A percentile compares a stretch with the other conserved stretches of the same genome.
phyloP scores from a whole-genome alignment of 2,113 vertebrate genomes.

The Edolisoma coerulescens region DNA sequence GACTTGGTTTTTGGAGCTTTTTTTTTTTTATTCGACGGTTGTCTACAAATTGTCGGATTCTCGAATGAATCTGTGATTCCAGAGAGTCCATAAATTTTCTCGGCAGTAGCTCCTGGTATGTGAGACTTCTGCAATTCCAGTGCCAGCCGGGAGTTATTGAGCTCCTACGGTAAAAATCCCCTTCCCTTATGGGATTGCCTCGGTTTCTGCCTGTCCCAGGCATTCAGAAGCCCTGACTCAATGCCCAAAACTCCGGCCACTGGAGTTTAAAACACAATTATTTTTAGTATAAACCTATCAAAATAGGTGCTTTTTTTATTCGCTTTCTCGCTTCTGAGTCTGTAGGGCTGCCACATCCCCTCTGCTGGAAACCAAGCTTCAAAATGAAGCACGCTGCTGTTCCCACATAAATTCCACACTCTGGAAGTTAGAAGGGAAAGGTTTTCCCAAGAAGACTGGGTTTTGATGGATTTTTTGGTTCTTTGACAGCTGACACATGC shows the following conservation, averaged over 20 bases:
- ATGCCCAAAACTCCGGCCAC: not conserved
- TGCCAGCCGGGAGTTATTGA: not conserved
- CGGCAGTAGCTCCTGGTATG: not conserved
- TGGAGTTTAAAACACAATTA: not conserved
- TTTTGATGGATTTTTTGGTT: not conserved
- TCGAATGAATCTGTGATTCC: not conserved
- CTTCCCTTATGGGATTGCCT: not conserved
- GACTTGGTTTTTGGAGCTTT: not conserved
- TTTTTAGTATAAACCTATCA: not conserved
- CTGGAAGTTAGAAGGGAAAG: not conserved
- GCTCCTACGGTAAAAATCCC: not conserved
- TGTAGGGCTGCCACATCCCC: not conserved
- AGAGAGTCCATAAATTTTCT: not conserved
- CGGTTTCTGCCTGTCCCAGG: not conserved
- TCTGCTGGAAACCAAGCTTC: not conserved
- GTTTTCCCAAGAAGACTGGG: not conserved
- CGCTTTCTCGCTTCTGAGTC: not conserved
- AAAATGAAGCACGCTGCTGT: not conserved
- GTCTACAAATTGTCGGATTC: not conserved
- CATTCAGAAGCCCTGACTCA: not conserved
- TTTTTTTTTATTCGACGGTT: not conserved
- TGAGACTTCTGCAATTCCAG: not conserved
- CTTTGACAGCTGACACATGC: not conserved
- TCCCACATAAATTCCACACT: not conserved
- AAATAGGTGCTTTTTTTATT: not conserved